Evolutionary conservation across 2,888 invertebrate species (phyloP), one percentile per base, ranked within the genome.

Genomic region (Lypha dubia): DNA sequence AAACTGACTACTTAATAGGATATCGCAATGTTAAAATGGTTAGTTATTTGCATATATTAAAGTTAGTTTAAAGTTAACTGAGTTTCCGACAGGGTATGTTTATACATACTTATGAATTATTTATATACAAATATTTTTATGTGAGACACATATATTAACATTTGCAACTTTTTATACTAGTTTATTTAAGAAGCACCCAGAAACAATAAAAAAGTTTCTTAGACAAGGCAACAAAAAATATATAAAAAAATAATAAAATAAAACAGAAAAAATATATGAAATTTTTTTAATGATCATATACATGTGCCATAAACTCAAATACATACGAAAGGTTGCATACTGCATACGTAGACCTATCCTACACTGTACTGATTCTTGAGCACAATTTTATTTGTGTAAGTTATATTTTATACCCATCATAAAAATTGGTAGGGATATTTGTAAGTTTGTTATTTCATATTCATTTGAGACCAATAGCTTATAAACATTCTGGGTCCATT

Each of bases 181-280:
- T 60, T 73, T 73, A 49, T 46, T 49, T 73, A 62, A 74, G 49
- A 74, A 74, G 38, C 62, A 74, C 73, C 49, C 32, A 65, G 44
- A 79, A 79, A 79, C 70, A 62, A 70, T 62, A 79, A 70, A 79
- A 67, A 77, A 68, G 60, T 68, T 77, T 77, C 60, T 77, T 62
- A 77, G 77, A 70, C 68, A 68, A 32, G 49, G 38, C 63, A 58
- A 58, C n/a, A 53, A 56, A 75, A 75, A 65, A n/a, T n/a, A 32
- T 11, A 44, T 65, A 53, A 60, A 60, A 20, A 49, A 7, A 38
- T n/a, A 75, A 44, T 62, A 73, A 49, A 49, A 68, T 53, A 79
- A 62, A 79, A 70, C 70, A 44, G 22, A 77, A 77, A 49, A 60
- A 41, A 76, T 58, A 79, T 70, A 70, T 62, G 28, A 32, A 79